A percentile compares a stretch with the other conserved stretches of the same genome.
These are phyloP conservation scores for Rhodinocichla rosea DNA, from an alignment of 2,113 vertebrate species.

Conservation along the genomic window DNA sequence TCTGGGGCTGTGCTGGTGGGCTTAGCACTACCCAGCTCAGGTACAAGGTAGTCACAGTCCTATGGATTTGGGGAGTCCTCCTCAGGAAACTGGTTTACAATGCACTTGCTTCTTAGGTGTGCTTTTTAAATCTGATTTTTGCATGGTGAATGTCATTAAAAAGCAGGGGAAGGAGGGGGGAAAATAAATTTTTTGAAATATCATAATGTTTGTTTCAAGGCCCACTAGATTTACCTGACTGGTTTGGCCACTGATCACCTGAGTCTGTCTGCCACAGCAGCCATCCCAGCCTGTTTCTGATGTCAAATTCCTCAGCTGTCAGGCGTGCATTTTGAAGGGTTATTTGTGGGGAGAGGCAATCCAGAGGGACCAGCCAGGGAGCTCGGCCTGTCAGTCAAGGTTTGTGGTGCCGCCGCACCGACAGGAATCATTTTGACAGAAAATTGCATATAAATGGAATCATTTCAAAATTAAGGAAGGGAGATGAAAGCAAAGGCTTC, in stretches of 20 bases:
- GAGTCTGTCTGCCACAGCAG: neutral
- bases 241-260: neutral
- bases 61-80: neutral
- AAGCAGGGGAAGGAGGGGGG: neutral
- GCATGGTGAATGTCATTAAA: neutral
- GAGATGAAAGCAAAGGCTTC: neutral
- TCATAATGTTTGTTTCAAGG: neutral
- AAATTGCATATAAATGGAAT: slow-evolving; percentile 23
- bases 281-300: neutral
- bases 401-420: rapidly evolving
- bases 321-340: neutral
- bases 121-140: neutral
- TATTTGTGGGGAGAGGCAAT: neutral
- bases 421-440: neutral
- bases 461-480: neutral
- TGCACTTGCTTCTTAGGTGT: neutral
- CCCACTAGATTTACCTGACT: neutral
- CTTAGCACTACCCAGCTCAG: neutral
- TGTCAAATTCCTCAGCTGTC: neutral
- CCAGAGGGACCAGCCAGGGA: neutral
- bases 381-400: neutral
- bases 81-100: neutral
- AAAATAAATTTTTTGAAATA: neutral
- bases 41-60: rapidly evolving
- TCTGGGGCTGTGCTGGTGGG: rapidly evolving